Base-by-base conservation (phyloP, 2,888 invertebrate species). In the Brassicogethes aeneus region DNA sequence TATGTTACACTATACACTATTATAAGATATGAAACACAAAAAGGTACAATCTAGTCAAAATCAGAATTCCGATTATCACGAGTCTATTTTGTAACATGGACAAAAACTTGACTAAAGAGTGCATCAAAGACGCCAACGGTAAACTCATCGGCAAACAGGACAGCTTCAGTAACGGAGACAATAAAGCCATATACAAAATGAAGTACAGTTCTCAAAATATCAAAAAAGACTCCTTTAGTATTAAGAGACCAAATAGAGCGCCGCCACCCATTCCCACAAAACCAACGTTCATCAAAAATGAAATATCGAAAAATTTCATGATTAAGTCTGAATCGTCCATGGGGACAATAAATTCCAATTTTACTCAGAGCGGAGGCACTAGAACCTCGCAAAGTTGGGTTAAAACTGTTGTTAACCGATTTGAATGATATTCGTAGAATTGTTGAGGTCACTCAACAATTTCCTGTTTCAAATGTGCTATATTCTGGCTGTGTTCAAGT, bases 1-100 rank as follows among this genome's bases (percentile, higher is more conserved):
- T 77, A 1, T 91, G 84, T 43, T 92, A 57, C 10, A 90, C 74
- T 36, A 93, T n/a, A n/a, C n/a, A n/a, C n/a, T n/a, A n/a, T n/a
- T n/a, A n/a, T n/a, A n/a, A 70, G 60, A 78, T 92, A 65, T 93
- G 92, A 61, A 77, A 72, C 60, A n/a, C n/a, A n/a, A 45, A 46
- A 49, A 23, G 5, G 23, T 43, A 16, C 53, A 52, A 54, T 62
- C 64, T 63, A 62, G 62, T 61, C 62, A 61, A 48, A 57, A 56
- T 55, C 60, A 59, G 17, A 63, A 64, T n/a, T n/a, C n/a, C 51
- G 59, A 62, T 31, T 67, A 64, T 49, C 67, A 68, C 39, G 68
- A 68, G 41, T 56, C 57, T 37, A 52, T 68, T 16, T 49, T 68
- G n/a, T n/a, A n/a, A n/a, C n/a, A n/a, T n/a, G 42, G 68, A 68